phyloP scores from a whole-genome alignment of 35 echinoderm and acorn worm genomes.

The Hemicentrotus pulcherrimus region DNA sequence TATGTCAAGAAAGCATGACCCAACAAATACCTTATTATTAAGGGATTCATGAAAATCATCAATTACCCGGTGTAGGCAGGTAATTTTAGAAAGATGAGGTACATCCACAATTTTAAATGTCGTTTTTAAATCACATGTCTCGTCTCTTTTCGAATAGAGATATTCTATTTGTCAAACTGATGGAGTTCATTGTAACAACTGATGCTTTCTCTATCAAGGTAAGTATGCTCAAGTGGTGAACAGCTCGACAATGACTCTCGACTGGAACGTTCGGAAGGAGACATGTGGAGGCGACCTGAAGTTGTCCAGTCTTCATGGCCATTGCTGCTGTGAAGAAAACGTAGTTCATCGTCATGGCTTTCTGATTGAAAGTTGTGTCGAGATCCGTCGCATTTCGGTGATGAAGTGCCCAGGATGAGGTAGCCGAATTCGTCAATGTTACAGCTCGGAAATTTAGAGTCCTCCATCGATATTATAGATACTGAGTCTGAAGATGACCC shows the following conservation, averaged over 20 bases:
- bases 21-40: too few species aligned
- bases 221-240: background rate
- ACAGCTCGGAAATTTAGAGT: background rate
- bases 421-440: constrained; percentile 1
- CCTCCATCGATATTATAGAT: background rate
- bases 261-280: background rate
- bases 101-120: too few species aligned
- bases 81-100: too few species aligned
- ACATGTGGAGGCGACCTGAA: background rate
- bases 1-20: too few species aligned
- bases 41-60: too few species aligned
- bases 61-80: too few species aligned
- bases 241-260: background rate
- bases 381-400: background rate
- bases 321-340: background rate
- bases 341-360: background rate
- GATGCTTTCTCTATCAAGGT: background rate
- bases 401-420: background rate
- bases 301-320: background rate
- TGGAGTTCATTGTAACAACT: background rate
- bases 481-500: background rate
- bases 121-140: too few species aligned
- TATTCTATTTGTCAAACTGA: too few species aligned
- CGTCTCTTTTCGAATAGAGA: too few species aligned
- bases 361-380: background rate